A percentile compares a stretch with the other conserved stretches of the same genome.
phyloP scores from a whole-genome alignment of 2,113 vertebrate genomes.

The Elgaria multicarinata region DNA sequence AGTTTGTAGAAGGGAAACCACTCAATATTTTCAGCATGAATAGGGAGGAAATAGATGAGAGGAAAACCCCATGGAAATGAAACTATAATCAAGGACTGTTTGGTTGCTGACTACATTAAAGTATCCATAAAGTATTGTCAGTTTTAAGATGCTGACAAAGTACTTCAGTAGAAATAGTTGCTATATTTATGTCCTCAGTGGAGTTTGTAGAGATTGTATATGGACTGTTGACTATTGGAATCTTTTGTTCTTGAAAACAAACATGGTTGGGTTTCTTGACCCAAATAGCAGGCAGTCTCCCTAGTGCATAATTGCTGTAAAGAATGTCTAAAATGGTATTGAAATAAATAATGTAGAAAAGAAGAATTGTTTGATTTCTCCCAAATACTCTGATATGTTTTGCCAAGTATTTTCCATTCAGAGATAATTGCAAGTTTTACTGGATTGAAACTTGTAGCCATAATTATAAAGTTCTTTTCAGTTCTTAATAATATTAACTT shows the following conservation, averaged over 20 bases:
- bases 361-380: conserved; percentile 21
- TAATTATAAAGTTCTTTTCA: conserved; percentile 24
- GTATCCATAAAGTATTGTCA: neutral
- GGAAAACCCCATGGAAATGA: neutral
- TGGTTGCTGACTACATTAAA: neutral
- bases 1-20: neutral
- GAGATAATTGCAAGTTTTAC: neutral
- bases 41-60: neutral
- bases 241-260: neutral
- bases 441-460: conserved; percentile 15
- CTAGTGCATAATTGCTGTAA: neutral
- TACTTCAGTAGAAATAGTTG: neutral
- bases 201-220: neutral
- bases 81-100: neutral
- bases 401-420: conserved; percentile 7
- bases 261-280: neutral
- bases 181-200: neutral
- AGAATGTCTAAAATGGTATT: neutral
- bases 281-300: neutral
- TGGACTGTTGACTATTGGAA: neutral
- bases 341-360: neutral
- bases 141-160: neutral
- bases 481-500: conserved; percentile 33
- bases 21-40: neutral
- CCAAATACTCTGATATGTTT: conserved; percentile 3